Evolutionary conservation across 1,140 invertebrate species (phyloP), one percentile per base, ranked within the genome.

Genomic region (Drosophila nebulosa): DNA sequence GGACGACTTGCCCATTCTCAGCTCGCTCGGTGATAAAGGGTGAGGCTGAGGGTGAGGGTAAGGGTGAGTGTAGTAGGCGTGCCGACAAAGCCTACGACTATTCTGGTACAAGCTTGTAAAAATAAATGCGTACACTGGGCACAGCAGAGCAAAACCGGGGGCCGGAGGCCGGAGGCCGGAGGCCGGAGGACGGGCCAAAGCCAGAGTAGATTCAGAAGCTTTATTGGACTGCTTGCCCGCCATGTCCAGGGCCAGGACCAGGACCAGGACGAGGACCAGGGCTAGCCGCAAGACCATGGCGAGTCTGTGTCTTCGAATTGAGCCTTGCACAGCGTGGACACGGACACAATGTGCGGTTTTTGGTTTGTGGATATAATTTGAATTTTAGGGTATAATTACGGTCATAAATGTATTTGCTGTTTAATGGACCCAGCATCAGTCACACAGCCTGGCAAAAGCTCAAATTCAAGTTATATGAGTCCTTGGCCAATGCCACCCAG

Each of bases 301-400:
- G 67, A 68, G 39, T n/a, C 42, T 27, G 21, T 52, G n/a, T 27
- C 22, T 64, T 56, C 26, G 46, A 75, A 85, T 77, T 77, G 81
- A 86, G 80, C 65, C 77, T 76, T 67, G 71, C 68, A 63, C 46
- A 24, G 50, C 32, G 32, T 53, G 61, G 50, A 64, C 56, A 53
- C 67, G 79, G 79, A 69, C 80, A 79, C 64, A 79, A 76, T 71
- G 74, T 84, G 76, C 76, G 76, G 76, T 79, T 79, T 74, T 76
- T 71, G 79, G 80, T 86, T 86, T 88, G 83, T 88, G 83, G 68
- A 83, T 88, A 88, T 88, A 88, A 90, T 90, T 90, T 90, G 84
- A 90, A 85, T 90, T 90, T 90, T 90, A 90, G 85, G 84, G 88
- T 85, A 79, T 90, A 90, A 90, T 90, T 90, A 84, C 64, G 75